Conservation (phyloP, 2,113 vertebrate species). For the Takifugu flavidus region DNA sequence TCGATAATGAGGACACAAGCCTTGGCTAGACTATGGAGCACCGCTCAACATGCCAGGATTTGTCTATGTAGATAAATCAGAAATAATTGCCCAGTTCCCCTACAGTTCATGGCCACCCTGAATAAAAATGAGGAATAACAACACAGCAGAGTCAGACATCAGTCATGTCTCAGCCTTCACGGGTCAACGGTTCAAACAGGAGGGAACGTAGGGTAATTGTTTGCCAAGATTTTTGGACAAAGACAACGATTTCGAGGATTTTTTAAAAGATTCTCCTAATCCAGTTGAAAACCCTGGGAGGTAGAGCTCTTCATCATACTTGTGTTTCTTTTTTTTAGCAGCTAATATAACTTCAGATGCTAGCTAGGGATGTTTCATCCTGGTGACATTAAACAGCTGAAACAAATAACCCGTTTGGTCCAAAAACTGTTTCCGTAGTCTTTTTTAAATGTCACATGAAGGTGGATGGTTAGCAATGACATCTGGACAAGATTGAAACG, state of each 20-base stretch:
- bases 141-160: conserved; percentile 64
- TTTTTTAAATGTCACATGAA: too few relatives aligned
- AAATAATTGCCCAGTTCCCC: conserved; percentile 69
- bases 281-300: conserved; percentile 22
- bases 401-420: too few relatives aligned
- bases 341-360: background rate
- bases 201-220: conserved; percentile 50
- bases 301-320: conserved; percentile 3
- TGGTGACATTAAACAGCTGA: too few relatives aligned
- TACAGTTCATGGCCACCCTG: conserved; percentile 55
- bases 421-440: too few relatives aligned
- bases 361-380: too few relatives aligned
- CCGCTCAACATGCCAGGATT: conserved; percentile 64
- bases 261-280: conserved; percentile 19
- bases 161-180: conserved; percentile 58
- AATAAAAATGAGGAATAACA: conserved; percentile 58
- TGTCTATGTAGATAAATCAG: conserved; percentile 77
- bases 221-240: conserved; percentile 40
- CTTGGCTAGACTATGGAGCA: conserved; percentile 51
- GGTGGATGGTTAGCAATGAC: too few relatives aligned
- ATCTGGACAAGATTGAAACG: background rate
- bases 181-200: conserved; percentile 56
- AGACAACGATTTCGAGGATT: background rate
- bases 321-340: background rate
- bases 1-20: conserved; percentile 70